Percentiles rank a stretch among this genome's conserved stretches.
Conservation (phyloP, 2,113 vertebrate genomes). For the Alectura lathami region DNA sequence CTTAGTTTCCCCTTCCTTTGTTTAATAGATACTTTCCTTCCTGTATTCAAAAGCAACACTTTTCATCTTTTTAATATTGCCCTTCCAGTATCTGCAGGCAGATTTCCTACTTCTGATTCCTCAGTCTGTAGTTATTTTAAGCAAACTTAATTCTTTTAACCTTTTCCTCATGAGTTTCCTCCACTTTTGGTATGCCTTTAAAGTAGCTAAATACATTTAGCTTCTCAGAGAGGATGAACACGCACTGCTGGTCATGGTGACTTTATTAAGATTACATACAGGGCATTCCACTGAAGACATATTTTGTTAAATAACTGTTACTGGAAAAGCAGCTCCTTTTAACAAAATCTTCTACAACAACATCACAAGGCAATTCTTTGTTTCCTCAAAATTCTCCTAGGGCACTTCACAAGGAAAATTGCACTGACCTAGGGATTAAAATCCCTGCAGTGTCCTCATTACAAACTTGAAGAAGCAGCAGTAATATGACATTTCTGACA, state of each 20-base stretch:
- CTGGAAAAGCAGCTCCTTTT: conserved; percentile 14
- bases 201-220: background rate
- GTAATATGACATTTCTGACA: background rate
- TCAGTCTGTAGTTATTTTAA: background rate
- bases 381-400: background rate
- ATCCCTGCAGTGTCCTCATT: background rate
- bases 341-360: conserved; percentile 14
- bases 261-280: conserved; percentile 47
- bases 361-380: background rate
- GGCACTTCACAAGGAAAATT: background rate
- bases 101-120: background rate
- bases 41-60: background rate
- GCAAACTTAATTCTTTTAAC: conserved; percentile 31
- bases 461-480: background rate
- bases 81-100: background rate
- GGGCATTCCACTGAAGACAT: conserved; percentile 12
- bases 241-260: background rate
- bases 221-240: background rate
- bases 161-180: background rate
- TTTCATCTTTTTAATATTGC: background rate
- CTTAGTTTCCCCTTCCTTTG: conserved; percentile 15
- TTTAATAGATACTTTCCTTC: conserved; percentile 5
- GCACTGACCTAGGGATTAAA: background rate
- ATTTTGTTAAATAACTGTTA: conserved; percentile 10
- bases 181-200: background rate